A percentile compares a stretch with the other conserved stretches of the same genome.
Evolutionary conservation across 2,113 vertebrate genomes (phyloP).

Genomic region (Rhodinocichla rosea): DNA sequence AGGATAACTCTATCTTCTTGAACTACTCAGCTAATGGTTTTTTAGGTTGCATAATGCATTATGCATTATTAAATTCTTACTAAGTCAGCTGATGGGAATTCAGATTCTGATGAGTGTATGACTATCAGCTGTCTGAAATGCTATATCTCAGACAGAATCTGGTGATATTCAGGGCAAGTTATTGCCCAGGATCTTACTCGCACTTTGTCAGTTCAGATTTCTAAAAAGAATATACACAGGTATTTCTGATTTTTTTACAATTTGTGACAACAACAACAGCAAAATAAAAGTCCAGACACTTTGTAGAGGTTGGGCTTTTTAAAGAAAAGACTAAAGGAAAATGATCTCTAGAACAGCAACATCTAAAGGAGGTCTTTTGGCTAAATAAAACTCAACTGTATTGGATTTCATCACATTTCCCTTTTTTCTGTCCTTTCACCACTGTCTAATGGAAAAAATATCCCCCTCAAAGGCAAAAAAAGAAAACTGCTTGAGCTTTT

Average conservation of each 20-base stretch:
- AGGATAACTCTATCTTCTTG: slow-evolving; percentile 9
- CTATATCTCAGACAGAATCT: background rate
- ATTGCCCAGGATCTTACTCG: background rate
- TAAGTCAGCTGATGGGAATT: slow-evolving; percentile 2
- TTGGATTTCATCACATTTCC: background rate
- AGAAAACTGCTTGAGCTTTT: background rate
- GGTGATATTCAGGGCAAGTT: background rate
- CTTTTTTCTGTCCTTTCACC: background rate
- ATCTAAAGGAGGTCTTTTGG: background rate
- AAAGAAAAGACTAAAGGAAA: background rate
- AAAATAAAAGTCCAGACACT: background rate
- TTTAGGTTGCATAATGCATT: background rate
- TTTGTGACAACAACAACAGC: background rate
- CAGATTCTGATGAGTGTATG: background rate
- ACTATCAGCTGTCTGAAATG: background rate
- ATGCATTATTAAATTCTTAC: slow-evolving; percentile 23
- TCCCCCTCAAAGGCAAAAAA: background rate
- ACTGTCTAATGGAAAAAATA: background rate
- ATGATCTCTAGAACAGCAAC: background rate
- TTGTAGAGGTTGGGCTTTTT: background rate
- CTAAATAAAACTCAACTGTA: background rate
- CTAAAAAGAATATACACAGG: background rate
- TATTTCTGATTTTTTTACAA: background rate
- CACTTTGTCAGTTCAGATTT: background rate
- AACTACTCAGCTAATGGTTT: slow-evolving; percentile 24